phyloP scores from a whole-genome alignment of 1,140 invertebrate species.

The Sweltsa coloradensis region DNA sequence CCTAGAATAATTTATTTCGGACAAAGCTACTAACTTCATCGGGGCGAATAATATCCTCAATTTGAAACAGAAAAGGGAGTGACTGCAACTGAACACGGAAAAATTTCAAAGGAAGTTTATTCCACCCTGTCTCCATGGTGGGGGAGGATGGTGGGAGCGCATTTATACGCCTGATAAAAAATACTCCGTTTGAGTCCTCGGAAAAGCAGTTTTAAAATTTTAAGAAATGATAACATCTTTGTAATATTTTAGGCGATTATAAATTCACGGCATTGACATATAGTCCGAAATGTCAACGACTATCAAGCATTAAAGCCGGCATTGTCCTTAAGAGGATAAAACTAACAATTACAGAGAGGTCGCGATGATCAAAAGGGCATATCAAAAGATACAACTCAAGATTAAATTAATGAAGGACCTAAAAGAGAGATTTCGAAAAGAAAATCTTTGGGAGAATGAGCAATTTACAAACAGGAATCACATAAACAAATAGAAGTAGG shows the following conservation, averaged over 20 bases:
- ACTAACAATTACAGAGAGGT: too few relatives aligned
- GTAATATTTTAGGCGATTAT: constrained; percentile 23
- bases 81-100: constrained; percentile 16
- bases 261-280: constrained; percentile 24
- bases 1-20: constrained; percentile 23
- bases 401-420: too few relatives aligned
- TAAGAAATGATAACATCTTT: constrained; percentile 25
- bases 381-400: too few relatives aligned
- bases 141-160: constrained; percentile 30
- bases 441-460: too few relatives aligned
- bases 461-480: too few relatives aligned
- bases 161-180: constrained; percentile 28
- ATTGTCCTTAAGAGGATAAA: too few relatives aligned
- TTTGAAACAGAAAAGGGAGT: constrained; percentile 7
- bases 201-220: constrained; percentile 18
- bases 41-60: constrained; percentile 18
- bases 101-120: constrained; percentile 27
- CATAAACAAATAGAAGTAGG: too few relatives aligned
- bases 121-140: constrained; percentile 27
- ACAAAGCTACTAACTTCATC: constrained; percentile 29
- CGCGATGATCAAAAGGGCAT: too few relatives aligned
- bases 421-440: too few relatives aligned
- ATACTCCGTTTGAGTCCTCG: constrained; percentile 20
- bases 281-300: constrained; percentile 20
- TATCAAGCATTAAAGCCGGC: constrained; percentile 13